phyloP scores from a whole-genome alignment of 1,140 invertebrate species.

The Aricia agestis region DNA sequence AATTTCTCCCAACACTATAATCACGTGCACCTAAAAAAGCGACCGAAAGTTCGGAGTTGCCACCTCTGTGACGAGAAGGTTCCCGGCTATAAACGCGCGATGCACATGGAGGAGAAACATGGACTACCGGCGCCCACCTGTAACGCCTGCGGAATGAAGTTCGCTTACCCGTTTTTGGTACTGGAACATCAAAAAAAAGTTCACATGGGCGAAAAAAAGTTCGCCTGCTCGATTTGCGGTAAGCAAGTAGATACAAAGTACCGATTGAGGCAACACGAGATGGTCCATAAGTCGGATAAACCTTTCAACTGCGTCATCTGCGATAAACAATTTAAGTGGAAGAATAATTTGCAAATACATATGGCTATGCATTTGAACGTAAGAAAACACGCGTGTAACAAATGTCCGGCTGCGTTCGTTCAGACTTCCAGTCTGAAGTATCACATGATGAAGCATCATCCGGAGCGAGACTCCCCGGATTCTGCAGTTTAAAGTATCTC shows the following conservation, averaged over 20 bases:
- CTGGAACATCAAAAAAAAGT: slow-evolving; percentile 35
- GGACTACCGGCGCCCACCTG: slow-evolving; percentile 37
- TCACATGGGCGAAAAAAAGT: slow-evolving; percentile 49
- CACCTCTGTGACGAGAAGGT: slow-evolving; percentile 34
- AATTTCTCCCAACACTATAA: slow-evolving; percentile 36
- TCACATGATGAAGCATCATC: slow-evolving; percentile 49
- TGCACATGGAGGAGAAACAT: slow-evolving; percentile 36
- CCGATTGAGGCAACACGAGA: slow-evolving; percentile 69
- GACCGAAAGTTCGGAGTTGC: slow-evolving; percentile 35
- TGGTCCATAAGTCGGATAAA: slow-evolving; percentile 76
- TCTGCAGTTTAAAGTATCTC: background rate
- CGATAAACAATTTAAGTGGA: slow-evolving; percentile 58
- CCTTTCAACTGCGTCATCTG: slow-evolving; percentile 43
- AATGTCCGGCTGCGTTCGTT: slow-evolving; percentile 86
- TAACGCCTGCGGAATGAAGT: slow-evolving; percentile 43
- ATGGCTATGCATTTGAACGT: slow-evolving; percentile 77
- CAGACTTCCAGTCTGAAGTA: slow-evolving; percentile 73
- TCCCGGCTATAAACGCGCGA: slow-evolving; percentile 20
- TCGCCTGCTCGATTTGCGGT: slow-evolving; percentile 36
- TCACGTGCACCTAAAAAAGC: slow-evolving; percentile 39
- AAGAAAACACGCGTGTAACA: slow-evolving; percentile 84
- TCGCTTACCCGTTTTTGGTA: slow-evolving; percentile 37
- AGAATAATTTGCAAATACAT: slow-evolving; percentile 40
- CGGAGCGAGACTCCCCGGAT: slow-evolving; percentile 8
- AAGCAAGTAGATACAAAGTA: slow-evolving; percentile 40